Base-by-base conservation (phyloP, 2,888 invertebrate species). In the Philonicus albiceps region DNA sequence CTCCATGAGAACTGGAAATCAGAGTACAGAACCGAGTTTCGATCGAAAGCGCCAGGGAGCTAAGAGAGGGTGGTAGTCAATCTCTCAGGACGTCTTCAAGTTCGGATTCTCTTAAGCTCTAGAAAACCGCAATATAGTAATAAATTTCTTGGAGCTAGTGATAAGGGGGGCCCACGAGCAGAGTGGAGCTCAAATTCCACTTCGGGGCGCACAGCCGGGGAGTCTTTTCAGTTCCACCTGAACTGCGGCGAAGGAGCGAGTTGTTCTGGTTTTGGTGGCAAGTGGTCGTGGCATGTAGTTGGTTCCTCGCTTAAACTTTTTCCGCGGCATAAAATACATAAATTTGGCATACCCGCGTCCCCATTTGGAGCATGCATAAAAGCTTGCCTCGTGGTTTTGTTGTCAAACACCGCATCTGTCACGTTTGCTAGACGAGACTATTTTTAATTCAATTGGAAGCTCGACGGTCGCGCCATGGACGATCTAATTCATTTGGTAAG, bases 401-500 rank as follows among this genome's bases (percentile, higher is more conserved):
- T 81, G 11, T 64, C 16, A 81, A 49, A 34, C 55, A 55, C 6
- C 16, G 19, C 49, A 30, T 81, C 8, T 55, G 16, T 34, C 8
- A 55, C 64, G 64, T 64, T 81, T 11, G 16, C 34, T 81, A 49
- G 55, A 34, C 37, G 37, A 37, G 1, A 37, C 30, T 81, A 73
- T 72, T 84, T 84, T 84, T 84, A 72, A 40, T 73, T 83, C 19
- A 16, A 40, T 27, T 73, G 73, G 49, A 55, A 73, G 80, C 53
- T 80, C 53, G 19, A 64, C 27, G 16, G 37, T 8, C 40, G 19
- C 34, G 27, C 72, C 11, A 84, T 84, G 84, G 73, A 84, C 72
- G 84, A 84, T 49, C 30, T 84, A 84, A 73, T 84, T 84, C 84
- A 84, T 84, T 43, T 84, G 84, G 84, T 84, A 22, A 83, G 83